Percentiles rank a stretch among this genome's conserved stretches.
Evolutionary conservation across 1,140 invertebrate species (phyloP).

Genomic region (Aphaenogaster floridana): DNA sequence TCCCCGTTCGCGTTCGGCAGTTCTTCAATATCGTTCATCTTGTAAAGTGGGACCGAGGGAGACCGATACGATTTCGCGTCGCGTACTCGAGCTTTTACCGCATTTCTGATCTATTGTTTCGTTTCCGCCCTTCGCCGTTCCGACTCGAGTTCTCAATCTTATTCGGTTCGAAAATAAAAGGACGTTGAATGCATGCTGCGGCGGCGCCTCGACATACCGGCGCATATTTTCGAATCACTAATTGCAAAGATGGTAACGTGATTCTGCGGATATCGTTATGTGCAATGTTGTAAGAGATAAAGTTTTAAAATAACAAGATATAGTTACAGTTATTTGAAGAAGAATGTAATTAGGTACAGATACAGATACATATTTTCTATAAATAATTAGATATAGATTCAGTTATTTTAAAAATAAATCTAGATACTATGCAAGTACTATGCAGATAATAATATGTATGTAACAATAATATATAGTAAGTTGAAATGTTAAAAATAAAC

Average conservation of each 20-base stretch:
- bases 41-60: slow-evolving; percentile 24
- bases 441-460: no score
- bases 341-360: no score
- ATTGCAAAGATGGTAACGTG: not conserved
- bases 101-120: slow-evolving; percentile 33
- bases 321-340: no score
- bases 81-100: not conserved
- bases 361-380: no score
- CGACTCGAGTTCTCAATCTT: slow-evolving; percentile 13
- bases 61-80: not conserved
- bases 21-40: slow-evolving; percentile 42
- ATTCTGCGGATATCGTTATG: slow-evolving; percentile 13
- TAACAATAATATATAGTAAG: no score
- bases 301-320: no score
- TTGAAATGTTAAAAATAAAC: no score
- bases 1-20: not conserved
- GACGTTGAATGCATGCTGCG: not conserved
- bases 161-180: slow-evolving; percentile 15
- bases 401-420: no score
- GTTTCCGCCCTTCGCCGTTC: not conserved
- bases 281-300: no score
- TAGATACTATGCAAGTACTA: no score
- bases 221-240: not conserved
- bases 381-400: no score
- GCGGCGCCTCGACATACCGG: not conserved